Evolutionary conservation across 2,113 vertebrate genomes (phyloP), one percentile per base, ranked within the genome.

Genomic region (Tragelaphus strepsiceros): DNA sequence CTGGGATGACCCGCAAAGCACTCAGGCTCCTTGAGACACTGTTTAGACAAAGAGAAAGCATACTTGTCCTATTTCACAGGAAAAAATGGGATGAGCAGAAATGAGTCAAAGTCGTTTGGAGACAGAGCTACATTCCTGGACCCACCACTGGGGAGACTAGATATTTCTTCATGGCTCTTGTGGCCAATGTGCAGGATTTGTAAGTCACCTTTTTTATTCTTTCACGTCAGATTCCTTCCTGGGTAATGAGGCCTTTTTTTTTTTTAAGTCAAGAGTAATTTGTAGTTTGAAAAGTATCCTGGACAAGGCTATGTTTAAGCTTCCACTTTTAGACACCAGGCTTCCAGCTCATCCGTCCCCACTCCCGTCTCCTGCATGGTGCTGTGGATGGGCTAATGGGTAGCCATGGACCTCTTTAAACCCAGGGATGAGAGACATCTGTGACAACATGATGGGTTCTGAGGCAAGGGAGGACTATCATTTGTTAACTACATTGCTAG

Each of bases 281-380:
- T 94, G 94, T 91, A 97, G 93, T 96, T 97, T 96, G 88, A 54
- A 82, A 87, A 90, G 59, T 81, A 91, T 95, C 88, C 77, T 92
- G 43, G 82, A 61, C 17, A 88, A 97, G 59, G 43, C 28, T 94
- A 28, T 96, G 67, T 95, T 96, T 97, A 97, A 96, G 62, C 56
- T 88, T 97, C 94, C 1, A 86, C 64, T 97, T 97, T 97, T 97
- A 97, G 96, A 97, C 54, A 96, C 54, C 46, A 88, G 74, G 82
- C 49, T 94, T 96, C 49, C 16, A 71, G 64, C 49, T 80, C 83
- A 13, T 82, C 53, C n/a, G 8, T 88, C 54, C 16, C 85, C 4
- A 39, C 81, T 17, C 86, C 92, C 35, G 19, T 39, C 15, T 88
- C 24, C 83, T 84, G 71, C 2, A 7, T 3, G 0, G 58, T 81